Evolutionary conservation across 2,113 vertebrate species (phyloP).

Genomic region (Toxotes jaculatrix): DNA sequence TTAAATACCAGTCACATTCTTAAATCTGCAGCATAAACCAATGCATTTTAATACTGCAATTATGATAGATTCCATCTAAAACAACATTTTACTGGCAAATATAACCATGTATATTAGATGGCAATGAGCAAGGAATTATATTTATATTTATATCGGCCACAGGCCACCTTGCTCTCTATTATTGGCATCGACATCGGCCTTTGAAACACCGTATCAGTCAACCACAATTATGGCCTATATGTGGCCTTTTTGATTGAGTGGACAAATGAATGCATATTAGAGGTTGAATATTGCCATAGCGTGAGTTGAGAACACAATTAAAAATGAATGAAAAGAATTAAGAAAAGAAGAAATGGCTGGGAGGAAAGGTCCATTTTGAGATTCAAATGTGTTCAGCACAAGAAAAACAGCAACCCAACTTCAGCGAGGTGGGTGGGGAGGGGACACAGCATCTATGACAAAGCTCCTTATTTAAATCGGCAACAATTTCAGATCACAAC

Average conservation of each 20-base stretch:
- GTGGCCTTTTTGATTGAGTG: neutral
- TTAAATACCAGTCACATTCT: too few species aligned
- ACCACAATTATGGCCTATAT: neutral
- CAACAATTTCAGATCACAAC: conserved; percentile 14
- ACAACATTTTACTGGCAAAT: too few species aligned
- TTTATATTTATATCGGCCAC: too few species aligned
- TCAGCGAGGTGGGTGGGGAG: neutral
- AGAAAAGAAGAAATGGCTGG: neutral
- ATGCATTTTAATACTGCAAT: too few species aligned
- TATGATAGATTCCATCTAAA: too few species aligned
- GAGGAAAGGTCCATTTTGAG: conserved; percentile 4
- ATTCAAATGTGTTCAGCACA: neutral
- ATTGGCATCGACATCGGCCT: too few species aligned
- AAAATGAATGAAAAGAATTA: neutral
- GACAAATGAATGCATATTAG: neutral
- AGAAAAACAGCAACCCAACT: neutral
- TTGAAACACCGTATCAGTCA: too few species aligned
- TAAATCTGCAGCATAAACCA: too few species aligned
- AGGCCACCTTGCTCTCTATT: too few species aligned
- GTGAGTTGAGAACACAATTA: neutral
- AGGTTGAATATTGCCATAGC: neutral
- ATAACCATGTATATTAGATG: too few species aligned
- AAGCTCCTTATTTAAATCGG: neutral
- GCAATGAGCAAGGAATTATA: too few species aligned
- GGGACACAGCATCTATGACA: conserved; percentile 10